Evolutionary conservation across 2,888 invertebrate genomes (phyloP).

Genomic region (Pterostichus madidus): DNA sequence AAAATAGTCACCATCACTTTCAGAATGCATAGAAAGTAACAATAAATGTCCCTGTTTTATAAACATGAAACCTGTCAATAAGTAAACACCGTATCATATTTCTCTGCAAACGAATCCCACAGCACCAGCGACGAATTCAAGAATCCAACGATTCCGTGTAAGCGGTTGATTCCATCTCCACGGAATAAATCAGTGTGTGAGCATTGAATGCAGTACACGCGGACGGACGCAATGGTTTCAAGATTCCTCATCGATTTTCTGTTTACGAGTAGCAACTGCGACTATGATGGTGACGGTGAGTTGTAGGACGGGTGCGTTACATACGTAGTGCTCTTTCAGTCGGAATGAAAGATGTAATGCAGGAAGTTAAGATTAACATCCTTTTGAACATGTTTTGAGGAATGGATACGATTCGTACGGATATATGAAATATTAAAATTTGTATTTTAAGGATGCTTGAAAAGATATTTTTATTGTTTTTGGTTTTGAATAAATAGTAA

Average conservation of each 20-base stretch:
- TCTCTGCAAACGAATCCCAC: no score
- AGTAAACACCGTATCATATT: no score
- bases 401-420: not conserved
- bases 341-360: conserved; percentile 21
- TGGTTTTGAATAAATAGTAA: no score
- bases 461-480: no score
- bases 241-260: conserved; percentile 31
- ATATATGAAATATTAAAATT: not conserved
- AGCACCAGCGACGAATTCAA: no score
- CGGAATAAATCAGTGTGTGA: conserved; percentile 19
- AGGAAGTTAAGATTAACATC: conserved; percentile 16
- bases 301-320: not conserved
- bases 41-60: not conserved
- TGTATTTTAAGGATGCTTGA: no score
- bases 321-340: conserved; percentile 9
- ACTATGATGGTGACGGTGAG: not conserved
- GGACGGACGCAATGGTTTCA: not conserved
- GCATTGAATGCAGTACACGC: conserved; percentile 23
- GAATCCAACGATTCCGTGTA: no score
- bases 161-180: conserved; percentile 19
- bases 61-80: not conserved
- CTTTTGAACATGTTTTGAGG: not conserved
- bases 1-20: not conserved
- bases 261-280: conserved; percentile 18
- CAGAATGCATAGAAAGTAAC: not conserved